These are phyloP conservation scores for Pantelozetes paolii DNA, from an alignment of 2,888 invertebrate species.

Conservation along the genomic window DNA sequence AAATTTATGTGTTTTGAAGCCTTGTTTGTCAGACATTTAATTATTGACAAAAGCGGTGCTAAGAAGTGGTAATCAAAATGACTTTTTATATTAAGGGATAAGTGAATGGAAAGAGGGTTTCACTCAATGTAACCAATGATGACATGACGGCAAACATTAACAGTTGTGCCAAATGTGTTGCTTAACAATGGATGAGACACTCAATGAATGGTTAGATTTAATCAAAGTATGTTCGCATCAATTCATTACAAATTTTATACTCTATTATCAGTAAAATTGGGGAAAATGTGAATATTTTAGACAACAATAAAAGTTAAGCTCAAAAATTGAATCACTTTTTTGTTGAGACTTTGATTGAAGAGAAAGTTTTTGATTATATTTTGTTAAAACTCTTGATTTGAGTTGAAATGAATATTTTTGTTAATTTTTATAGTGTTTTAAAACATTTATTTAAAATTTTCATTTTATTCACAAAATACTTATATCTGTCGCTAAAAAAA, in stretches of 20 bases:
- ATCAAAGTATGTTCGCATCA: slow-evolving; percentile 22
- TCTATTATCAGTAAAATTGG: neutral
- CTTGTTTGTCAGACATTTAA: slow-evolving; percentile 26
- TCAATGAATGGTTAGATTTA: slow-evolving; percentile 16
- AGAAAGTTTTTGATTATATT: too few relatives aligned
- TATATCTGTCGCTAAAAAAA: too few relatives aligned
- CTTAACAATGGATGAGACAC: neutral
- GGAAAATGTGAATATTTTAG: neutral
- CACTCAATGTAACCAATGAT: neutral
- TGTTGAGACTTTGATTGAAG: too few relatives aligned
- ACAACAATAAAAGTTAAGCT: too few relatives aligned
- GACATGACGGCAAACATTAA: slow-evolving; percentile 32
- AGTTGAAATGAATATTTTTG: too few relatives aligned
- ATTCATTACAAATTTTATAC: neutral
- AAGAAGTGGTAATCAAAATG: slow-evolving; percentile 10
- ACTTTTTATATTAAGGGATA: slow-evolving; percentile 4
- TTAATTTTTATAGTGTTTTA: too few relatives aligned
- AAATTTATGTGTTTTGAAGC: slow-evolving; percentile 13
- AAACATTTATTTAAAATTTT: too few relatives aligned
- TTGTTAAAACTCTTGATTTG: too few relatives aligned
- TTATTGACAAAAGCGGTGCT: slow-evolving; percentile 12
- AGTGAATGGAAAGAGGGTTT: neutral
- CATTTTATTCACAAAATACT: too few relatives aligned
- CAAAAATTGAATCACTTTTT: too few relatives aligned
- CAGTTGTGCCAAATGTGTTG: slow-evolving; percentile 21